Conservation (phyloP, 2,888 invertebrate genomes). For the Digitonthophagus gazella region DNA sequence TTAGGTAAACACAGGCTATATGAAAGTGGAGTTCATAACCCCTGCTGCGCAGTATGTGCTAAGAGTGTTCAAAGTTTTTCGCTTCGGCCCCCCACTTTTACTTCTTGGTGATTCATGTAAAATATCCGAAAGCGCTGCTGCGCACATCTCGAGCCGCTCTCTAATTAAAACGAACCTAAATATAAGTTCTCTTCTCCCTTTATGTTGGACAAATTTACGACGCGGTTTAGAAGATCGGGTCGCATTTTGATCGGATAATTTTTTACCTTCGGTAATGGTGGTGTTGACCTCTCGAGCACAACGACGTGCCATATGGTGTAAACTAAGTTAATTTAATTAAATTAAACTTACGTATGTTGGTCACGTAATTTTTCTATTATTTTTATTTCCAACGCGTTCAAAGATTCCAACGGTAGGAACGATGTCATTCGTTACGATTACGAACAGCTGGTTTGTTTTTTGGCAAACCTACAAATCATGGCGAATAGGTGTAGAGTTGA, state of each 20-base stretch:
- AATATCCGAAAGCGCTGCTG: not conserved
- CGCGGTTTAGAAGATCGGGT: not conserved
- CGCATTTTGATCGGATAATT: not conserved
- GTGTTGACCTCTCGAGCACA: not conserved
- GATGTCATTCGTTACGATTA: not conserved
- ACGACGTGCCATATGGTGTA: not conserved
- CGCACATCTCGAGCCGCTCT: not conserved
- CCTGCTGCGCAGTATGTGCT: not conserved
- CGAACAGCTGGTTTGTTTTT: not conserved
- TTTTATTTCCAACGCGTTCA: too few species aligned
- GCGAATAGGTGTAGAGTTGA: not conserved
- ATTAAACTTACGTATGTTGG: not conserved
- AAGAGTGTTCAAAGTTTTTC: not conserved
- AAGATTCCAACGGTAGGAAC: not conserved
- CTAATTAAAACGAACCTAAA: not conserved
- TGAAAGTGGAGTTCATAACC: not conserved
- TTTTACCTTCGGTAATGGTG: not conserved
- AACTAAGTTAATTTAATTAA: not conserved
- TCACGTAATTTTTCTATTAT: too few species aligned
- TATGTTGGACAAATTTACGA: not conserved
- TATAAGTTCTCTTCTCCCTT: not conserved
- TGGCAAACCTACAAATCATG: not conserved
- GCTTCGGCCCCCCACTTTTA: not conserved
- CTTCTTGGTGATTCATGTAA: not conserved
- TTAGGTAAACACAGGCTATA: not conserved